Conservation (phyloP, 2,113 vertebrate species). For the Anser brachyrhynchus region DNA sequence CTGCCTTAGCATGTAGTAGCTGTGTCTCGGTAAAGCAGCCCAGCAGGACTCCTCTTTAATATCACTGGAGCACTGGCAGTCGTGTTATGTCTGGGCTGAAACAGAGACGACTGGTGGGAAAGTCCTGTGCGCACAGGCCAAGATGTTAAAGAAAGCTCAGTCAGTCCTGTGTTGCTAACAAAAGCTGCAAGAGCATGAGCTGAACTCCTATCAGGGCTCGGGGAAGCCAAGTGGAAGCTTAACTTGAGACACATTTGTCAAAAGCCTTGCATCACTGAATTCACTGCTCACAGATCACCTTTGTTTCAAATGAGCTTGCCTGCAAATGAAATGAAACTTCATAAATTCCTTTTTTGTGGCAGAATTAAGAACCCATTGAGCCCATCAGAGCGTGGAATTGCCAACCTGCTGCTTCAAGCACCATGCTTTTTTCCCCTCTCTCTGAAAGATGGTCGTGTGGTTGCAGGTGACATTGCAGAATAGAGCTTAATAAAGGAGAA, state of each 20-base stretch:
- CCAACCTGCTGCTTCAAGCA: not conserved
- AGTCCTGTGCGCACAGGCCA: not conserved
- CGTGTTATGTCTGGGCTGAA: not conserved
- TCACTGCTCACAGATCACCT: not conserved
- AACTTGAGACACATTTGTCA: not conserved
- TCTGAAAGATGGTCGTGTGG: not conserved
- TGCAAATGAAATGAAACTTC: conserved; percentile 1
- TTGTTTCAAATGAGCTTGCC: not conserved
- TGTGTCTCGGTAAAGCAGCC: rapidly evolving
- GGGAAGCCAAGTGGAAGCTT: not conserved
- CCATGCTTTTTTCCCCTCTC: not conserved
- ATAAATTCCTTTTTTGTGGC: not conserved
- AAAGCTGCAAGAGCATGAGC: not conserved
- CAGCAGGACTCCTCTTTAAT: not conserved
- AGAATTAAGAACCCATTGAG: conserved; percentile 1
- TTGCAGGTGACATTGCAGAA: conserved; percentile 14
- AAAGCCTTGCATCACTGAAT: not conserved
- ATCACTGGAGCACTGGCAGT: not conserved
- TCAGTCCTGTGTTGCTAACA: not conserved
- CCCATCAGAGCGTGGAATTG: not conserved
- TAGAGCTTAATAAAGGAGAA: conserved; percentile 14
- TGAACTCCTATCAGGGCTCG: not conserved
- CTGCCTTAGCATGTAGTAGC: not conserved
- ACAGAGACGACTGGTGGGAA: not conserved
- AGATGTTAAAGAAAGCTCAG: not conserved